phyloP scores from a whole-genome alignment of 2,113 vertebrate species.

The Passer montanus region DNA sequence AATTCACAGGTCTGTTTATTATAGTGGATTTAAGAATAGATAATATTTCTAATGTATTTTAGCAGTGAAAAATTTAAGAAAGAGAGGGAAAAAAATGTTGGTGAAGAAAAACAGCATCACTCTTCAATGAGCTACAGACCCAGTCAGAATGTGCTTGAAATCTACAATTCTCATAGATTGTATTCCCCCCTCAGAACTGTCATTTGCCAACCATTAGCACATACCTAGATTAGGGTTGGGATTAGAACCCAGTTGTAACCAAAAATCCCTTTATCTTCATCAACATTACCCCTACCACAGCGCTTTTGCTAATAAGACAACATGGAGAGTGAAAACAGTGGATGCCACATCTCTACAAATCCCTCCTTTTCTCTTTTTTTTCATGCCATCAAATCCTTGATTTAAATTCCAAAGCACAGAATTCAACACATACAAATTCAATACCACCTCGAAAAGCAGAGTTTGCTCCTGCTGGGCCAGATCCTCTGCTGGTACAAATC shows the following conservation, averaged over 20 bases:
- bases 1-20: background rate
- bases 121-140: background rate
- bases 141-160: background rate
- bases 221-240: background rate
- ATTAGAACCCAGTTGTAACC: background rate
- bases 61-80: background rate
- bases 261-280: background rate
- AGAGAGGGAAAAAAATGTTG: background rate
- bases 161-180: background rate
- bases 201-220: background rate
- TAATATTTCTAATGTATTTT: background rate
- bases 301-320: background rate
- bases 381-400: background rate
- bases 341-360: background rate
- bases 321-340: background rate
- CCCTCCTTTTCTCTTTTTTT: background rate
- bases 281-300: background rate
- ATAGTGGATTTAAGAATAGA: background rate
- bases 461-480: conserved; percentile 15
- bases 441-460: background rate
- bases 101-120: background rate
- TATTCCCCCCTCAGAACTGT: background rate
- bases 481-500: conserved; percentile 29
- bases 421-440: background rate
- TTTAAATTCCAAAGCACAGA: conserved; percentile 28